Conservation (phyloP, 2,797 vertebrate genomes). For the Sardinella longiceps region DNA sequence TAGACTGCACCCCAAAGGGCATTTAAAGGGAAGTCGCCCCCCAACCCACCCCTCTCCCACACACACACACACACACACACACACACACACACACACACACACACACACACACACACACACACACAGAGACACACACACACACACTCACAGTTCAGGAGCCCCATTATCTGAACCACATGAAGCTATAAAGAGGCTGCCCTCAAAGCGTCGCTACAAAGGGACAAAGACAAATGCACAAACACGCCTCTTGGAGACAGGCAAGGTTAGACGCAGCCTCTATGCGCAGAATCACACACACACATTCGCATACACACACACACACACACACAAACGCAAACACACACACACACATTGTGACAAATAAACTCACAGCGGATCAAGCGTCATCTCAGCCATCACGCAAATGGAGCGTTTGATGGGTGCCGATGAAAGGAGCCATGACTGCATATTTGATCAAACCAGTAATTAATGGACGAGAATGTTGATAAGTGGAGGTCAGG, state of each 20-base stretch:
- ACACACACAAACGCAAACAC: background rate
- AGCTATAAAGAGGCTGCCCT: constrained; percentile 20
- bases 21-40: constrained; percentile 24
- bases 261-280: background rate
- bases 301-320: too few relatives aligned
- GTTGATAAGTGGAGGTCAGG: background rate
- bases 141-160: constrained; percentile 9
- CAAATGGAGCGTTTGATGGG: background rate
- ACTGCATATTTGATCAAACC: background rate
- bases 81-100: too few relatives aligned
- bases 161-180: constrained; percentile 21
- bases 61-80: too few relatives aligned
- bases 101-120: too few relatives aligned
- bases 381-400: background rate
- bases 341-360: background rate
- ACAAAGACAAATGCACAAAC: constrained; percentile 15
- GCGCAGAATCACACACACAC: too few relatives aligned
- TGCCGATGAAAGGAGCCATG: background rate
- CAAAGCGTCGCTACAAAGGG: background rate
- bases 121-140: background rate
- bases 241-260: background rate
- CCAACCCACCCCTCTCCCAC: too few relatives aligned
- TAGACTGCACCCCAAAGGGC: constrained; percentile 17
- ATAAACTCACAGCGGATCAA: background rate
- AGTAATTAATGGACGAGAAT: background rate